These are phyloP conservation scores for Azorinus chamasolen DNA, from an alignment of 2,888 invertebrate species.

Conservation along the genomic window DNA sequence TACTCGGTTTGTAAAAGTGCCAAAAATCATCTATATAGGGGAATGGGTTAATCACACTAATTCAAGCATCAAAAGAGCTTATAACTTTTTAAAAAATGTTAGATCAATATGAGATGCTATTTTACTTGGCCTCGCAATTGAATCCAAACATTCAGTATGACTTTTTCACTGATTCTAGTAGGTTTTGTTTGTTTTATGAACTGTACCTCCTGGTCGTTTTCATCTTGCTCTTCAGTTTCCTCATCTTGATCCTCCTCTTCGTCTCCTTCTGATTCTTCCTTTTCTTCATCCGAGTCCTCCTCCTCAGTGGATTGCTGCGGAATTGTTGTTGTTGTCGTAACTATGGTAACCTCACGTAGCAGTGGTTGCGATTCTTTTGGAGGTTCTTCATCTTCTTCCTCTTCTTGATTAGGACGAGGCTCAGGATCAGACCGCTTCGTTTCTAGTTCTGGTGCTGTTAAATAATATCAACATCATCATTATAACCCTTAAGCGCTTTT, in stretches of 20 bases:
- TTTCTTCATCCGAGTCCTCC: constrained; percentile 46
- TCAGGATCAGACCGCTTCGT: constrained; percentile 63
- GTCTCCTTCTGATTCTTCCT: constrained; percentile 43
- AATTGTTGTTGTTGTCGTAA: constrained; percentile 54
- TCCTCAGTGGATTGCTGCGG: constrained; percentile 35
- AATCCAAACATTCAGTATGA: no score
- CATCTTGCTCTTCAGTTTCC: constrained; percentile 50
- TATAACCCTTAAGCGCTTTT: no score
- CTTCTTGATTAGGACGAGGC: constrained; percentile 62
- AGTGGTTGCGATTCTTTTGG: constrained; percentile 78
- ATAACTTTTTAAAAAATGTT: no score
- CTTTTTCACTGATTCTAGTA: no score
- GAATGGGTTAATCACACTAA: no score
- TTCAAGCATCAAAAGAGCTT: no score
- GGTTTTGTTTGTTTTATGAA: no score
- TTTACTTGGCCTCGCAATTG: no score
- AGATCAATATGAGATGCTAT: no score
- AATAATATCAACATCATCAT: no score
- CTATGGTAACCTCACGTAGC: constrained; percentile 73
- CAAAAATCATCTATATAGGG: no score
- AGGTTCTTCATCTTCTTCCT: constrained; percentile 72
- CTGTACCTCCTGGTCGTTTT: constrained; percentile 41
- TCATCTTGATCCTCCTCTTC: constrained; percentile 45
- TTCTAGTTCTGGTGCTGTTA: constrained; percentile 76
- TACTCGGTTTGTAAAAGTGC: no score